Conservation (phyloP, 2,888 invertebrate species). For the Dryomyza anilis region DNA sequence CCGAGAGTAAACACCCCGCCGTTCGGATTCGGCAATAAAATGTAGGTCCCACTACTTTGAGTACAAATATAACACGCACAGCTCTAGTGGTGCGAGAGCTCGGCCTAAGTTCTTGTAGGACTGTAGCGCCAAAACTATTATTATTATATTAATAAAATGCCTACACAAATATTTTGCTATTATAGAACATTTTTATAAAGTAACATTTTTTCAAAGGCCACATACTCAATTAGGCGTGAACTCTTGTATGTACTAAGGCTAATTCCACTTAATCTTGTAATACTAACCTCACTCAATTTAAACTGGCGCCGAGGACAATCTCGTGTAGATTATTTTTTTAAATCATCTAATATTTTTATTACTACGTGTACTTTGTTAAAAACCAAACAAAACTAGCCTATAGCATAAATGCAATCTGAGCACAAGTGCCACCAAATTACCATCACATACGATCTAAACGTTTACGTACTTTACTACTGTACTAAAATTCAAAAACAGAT, state of each 20-base stretch:
- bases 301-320: background rate
- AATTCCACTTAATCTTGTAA: constrained; percentile 49
- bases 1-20: background rate
- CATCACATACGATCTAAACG: background rate
- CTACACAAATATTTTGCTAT: background rate
- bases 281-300: constrained; percentile 40
- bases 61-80: too few species aligned
- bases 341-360: background rate
- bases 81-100: too few species aligned
- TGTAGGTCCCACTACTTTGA: too few species aligned
- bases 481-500: background rate
- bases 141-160: background rate
- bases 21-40: too few species aligned
- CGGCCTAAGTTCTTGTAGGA: too few species aligned
- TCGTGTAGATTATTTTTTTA: background rate
- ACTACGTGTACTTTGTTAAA: background rate
- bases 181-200: background rate
- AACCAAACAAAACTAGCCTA: background rate
- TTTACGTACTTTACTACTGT: background rate
- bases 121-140: too few species aligned
- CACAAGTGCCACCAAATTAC: background rate
- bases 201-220: background rate
- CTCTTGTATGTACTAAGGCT: background rate
- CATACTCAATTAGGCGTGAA: background rate
- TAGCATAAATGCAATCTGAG: background rate